phyloP scores from a whole-genome alignment of 2,113 vertebrate species.

The Phalacrocorax pelagicus region DNA sequence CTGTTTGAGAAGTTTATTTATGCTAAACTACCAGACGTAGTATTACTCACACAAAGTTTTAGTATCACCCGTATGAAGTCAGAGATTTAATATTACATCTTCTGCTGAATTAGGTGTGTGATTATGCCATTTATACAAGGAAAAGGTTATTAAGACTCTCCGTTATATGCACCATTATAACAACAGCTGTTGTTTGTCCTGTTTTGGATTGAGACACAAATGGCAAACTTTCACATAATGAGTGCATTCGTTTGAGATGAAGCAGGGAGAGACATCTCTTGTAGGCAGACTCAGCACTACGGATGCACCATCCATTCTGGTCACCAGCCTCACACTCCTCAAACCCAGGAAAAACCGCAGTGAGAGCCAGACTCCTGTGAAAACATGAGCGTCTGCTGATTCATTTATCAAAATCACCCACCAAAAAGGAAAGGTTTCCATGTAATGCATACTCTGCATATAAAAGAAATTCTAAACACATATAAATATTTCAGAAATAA shows the following conservation, averaged over 20 bases:
- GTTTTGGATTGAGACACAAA: conserved; percentile 8
- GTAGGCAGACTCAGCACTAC: background rate
- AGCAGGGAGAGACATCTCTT: background rate
- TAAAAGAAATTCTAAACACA: background rate
- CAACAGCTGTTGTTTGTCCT: background rate
- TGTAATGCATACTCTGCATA: background rate
- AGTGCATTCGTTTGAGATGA: background rate
- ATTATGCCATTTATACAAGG: background rate
- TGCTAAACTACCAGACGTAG: background rate
- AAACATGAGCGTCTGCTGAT: background rate
- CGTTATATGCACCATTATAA: background rate
- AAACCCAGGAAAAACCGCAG: background rate
- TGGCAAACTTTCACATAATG: background rate
- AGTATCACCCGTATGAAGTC: background rate
- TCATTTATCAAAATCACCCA: background rate
- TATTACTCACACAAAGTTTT: background rate
- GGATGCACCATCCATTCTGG: background rate
- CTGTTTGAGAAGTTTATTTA: background rate
- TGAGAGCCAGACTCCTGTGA: background rate
- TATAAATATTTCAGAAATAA: background rate
- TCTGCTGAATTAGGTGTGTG: background rate
- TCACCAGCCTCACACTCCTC: background rate
- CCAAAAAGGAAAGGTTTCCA: background rate
- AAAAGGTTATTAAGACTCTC: background rate
- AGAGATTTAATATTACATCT: background rate